Percentiles rank a stretch among this genome's conserved stretches.
These are phyloP conservation scores for Garra rufa DNA, from an alignment of 2,113 vertebrate genomes.

Conservation along the genomic window DNA sequence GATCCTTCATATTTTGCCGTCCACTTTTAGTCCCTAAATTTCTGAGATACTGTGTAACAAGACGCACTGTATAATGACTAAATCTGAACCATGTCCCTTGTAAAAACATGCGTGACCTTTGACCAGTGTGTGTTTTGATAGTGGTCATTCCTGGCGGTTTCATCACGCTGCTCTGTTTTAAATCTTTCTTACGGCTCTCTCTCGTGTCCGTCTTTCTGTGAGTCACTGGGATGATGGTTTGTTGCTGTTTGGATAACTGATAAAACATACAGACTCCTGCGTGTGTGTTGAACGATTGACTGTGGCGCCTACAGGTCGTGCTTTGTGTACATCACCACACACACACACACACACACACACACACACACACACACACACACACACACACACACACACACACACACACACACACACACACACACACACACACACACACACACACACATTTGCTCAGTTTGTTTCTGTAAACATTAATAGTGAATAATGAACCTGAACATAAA, in stretches of 20 bases:
- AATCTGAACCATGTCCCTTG: not conserved
- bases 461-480: not conserved
- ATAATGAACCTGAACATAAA: not conserved
- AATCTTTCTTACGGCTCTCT: constrained; percentile 2
- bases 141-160: constrained; percentile 1
- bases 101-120: constrained; percentile 18
- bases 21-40: not conserved
- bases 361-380: constrained; percentile 6
- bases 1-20: not conserved
- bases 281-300: constrained; percentile 8
- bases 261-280: constrained; percentile 21
- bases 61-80: not conserved
- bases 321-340: constrained; percentile 25
- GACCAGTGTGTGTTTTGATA: constrained; percentile 14
- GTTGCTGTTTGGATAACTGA: constrained; percentile 32
- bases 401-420: constrained; percentile 12
- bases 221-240: constrained; percentile 12
- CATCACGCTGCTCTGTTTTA: constrained; percentile 17
- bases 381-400: constrained; percentile 18
- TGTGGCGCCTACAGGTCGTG: not conserved
- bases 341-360: not conserved
- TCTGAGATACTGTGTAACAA: not conserved
- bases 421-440: constrained; percentile 7
- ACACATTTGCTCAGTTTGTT: not conserved
- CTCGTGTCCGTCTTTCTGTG: not conserved